Conservation (phyloP, 2,888 invertebrate species). For the Quadriops clusia region DNA sequence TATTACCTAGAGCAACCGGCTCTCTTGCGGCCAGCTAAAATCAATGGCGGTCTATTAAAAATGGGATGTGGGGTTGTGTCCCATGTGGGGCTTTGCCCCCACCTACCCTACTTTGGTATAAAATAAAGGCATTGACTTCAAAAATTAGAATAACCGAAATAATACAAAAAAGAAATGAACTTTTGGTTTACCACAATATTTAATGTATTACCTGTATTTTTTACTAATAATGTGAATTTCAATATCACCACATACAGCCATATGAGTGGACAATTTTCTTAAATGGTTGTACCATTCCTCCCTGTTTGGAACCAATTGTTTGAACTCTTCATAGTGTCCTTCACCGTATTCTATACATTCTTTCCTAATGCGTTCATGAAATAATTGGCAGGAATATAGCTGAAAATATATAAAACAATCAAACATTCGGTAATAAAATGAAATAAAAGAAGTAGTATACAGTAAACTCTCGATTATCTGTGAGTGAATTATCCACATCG, state of each 20-base stretch:
- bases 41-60: no score
- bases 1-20: no score
- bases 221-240: conserved; percentile 32
- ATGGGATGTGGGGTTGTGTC: no score
- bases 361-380: conserved; percentile 61
- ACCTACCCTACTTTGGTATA: no score
- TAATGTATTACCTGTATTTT: conserved; percentile 27
- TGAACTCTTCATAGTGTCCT: conserved; percentile 49
- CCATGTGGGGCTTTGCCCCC: no score
- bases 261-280: conserved; percentile 30
- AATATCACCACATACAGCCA: conserved; percentile 31
- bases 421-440: no score
- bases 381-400: conserved; percentile 52
- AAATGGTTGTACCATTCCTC: conserved; percentile 27
- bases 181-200: not conserved
- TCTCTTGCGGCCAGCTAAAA: no score
- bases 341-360: conserved; percentile 65
- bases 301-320: conserved; percentile 31
- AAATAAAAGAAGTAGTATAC: no score
- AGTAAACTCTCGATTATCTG: no score
- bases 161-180: conserved; percentile 4
- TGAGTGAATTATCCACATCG: no score
- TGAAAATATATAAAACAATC: conserved; percentile 24
- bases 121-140: no score
- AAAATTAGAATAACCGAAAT: no score